These are phyloP conservation scores for Cephus pulcher DNA, from an alignment of 2,888 invertebrate species.

Conservation along the genomic window DNA sequence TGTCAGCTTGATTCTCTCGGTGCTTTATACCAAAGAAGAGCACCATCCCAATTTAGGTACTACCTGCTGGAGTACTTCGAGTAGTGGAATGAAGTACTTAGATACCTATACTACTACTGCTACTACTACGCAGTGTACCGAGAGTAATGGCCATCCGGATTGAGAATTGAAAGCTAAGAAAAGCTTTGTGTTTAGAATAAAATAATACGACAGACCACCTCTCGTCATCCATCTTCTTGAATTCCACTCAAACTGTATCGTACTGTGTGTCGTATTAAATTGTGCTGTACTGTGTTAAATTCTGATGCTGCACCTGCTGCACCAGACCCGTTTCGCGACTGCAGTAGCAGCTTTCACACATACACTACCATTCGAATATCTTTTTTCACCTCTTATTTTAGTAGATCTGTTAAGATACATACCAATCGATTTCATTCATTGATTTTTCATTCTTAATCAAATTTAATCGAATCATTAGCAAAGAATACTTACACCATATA, in stretches of 20 bases:
- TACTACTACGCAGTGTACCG: background rate
- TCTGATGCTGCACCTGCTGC: background rate
- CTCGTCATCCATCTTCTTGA: background rate
- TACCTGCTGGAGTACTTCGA: background rate
- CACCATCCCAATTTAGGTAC: background rate
- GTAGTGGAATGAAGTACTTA: background rate
- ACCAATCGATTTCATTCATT: background rate
- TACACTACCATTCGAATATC: background rate
- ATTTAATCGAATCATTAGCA: background rate
- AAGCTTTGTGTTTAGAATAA: slow-evolving; percentile 25
- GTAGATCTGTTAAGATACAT: background rate
- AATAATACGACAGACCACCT: slow-evolving; percentile 7
- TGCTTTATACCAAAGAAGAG: background rate
- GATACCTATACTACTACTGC: background rate
- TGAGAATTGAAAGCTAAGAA: background rate
- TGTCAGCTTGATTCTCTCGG: background rate
- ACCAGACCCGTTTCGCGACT: background rate
- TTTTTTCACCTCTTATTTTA: background rate
- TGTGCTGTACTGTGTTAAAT: background rate
- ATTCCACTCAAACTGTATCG: background rate
- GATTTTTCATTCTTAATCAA: background rate
- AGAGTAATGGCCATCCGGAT: background rate
- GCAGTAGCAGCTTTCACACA: background rate
- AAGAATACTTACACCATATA: background rate
- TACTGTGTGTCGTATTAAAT: background rate